These are phyloP conservation scores for Chrysomela aeneicollis DNA, from an alignment of 2,888 invertebrate species.

Conservation along the genomic window DNA sequence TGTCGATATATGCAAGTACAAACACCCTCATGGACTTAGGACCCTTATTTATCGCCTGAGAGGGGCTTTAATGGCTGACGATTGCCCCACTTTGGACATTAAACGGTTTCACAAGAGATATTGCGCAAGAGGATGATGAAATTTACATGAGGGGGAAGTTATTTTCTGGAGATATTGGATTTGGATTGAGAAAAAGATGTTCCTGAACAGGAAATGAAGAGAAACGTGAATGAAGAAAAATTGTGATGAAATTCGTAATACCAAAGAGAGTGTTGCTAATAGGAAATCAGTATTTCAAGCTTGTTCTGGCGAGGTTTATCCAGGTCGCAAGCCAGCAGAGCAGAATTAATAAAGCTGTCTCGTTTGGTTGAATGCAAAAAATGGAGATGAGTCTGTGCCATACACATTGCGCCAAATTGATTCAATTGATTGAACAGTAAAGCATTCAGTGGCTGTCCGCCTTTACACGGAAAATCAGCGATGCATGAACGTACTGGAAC, in stretches of 20 bases:
- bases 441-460: neutral
- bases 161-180: no score
- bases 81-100: neutral
- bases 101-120: neutral
- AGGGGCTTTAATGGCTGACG: neutral
- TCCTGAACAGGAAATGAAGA: no score
- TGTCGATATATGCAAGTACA: constrained; percentile 3
- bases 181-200: no score
- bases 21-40: neutral
- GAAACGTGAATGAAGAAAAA: no score
- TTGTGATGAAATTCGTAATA: no score
- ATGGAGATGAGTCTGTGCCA: neutral
- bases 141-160: neutral
- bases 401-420: constrained; percentile 1
- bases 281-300: no score
- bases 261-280: no score
- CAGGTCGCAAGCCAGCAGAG: no score
- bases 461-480: neutral
- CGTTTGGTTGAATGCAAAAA: neutral
- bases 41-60: neutral
- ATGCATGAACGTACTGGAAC: neutral
- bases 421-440: neutral
- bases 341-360: no score
- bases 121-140: neutral
- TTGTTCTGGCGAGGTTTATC: no score